phyloP scores from a whole-genome alignment of 2,888 invertebrate species.

The Panorpa germanica region DNA sequence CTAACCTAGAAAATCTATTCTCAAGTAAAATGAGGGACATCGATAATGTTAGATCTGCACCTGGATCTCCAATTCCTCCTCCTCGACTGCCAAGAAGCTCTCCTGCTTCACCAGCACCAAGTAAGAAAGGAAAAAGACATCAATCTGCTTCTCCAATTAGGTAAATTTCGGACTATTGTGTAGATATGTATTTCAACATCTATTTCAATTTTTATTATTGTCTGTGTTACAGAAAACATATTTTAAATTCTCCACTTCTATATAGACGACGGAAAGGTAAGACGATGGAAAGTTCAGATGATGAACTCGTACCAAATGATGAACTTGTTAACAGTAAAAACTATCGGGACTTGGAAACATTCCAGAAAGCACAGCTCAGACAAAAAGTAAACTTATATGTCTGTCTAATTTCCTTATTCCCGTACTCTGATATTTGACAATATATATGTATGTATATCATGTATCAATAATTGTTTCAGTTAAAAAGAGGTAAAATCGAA shows the following conservation, averaged over 20 bases:
- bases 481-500: constrained; percentile 50
- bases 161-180: constrained; percentile 16
- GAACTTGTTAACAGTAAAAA: constrained; percentile 44
- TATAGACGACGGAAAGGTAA: constrained; percentile 58
- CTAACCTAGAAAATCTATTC: constrained; percentile 35
- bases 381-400: constrained; percentile 48
- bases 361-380: constrained; percentile 77
- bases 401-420: constrained; percentile 1
- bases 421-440: constrained; percentile 3
- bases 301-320: constrained; percentile 39
- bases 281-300: constrained; percentile 65
- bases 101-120: constrained; percentile 53
- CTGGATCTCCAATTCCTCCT: constrained; percentile 28
- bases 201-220: too few species aligned
- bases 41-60: constrained; percentile 29
- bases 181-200: not conserved
- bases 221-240: constrained; percentile 37
- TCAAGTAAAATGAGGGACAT: constrained; percentile 31
- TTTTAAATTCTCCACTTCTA: constrained; percentile 70
- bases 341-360: constrained; percentile 73
- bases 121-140: constrained; percentile 53
- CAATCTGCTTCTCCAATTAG: constrained; percentile 66
- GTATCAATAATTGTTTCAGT: constrained; percentile 25
- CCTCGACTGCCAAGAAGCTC: constrained; percentile 54
- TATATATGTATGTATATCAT: not conserved